Conservation (phyloP, 2,888 invertebrate species). For the Diaphora mendica region DNA sequence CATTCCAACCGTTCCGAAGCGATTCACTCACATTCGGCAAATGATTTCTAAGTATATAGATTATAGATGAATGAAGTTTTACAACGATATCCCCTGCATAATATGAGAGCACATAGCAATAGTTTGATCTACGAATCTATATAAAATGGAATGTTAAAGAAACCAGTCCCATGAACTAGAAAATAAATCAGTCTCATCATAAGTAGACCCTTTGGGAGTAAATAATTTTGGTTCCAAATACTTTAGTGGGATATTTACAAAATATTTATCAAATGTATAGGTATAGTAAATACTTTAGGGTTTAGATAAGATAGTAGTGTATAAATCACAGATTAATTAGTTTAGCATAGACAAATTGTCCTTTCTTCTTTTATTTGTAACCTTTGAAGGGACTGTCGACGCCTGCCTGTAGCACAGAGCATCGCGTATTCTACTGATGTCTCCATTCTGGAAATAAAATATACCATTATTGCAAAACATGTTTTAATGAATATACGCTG, state of each 20-base stretch:
- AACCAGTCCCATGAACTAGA: conserved; percentile 44
- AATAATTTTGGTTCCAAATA: conserved; percentile 47
- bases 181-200: conserved; percentile 66
- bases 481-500: not conserved
- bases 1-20: not conserved
- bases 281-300: conserved; percentile 41
- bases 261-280: conserved; percentile 42
- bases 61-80: not conserved
- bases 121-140: conserved; percentile 5
- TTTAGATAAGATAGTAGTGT: conserved; percentile 38
- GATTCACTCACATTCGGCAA: not conserved
- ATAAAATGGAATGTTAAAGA: conserved; percentile 28
- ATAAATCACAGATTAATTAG: conserved; percentile 62
- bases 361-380: conserved; percentile 78
- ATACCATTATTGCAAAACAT: not conserved
- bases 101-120: conserved; percentile 1
- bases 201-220: conserved; percentile 53
- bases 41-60: not conserved
- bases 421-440: conserved; percentile 89
- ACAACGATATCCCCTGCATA: not conserved
- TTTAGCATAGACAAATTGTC: conserved; percentile 75
- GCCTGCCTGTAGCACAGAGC: conserved; percentile 82
- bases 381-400: conserved; percentile 78
- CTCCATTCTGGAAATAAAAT: conserved; percentile 86
- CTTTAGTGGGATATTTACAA: conserved; percentile 34